These are phyloP conservation scores for Oreochromis aureus DNA, from an alignment of 2,113 vertebrate species.

Conservation along the genomic window DNA sequence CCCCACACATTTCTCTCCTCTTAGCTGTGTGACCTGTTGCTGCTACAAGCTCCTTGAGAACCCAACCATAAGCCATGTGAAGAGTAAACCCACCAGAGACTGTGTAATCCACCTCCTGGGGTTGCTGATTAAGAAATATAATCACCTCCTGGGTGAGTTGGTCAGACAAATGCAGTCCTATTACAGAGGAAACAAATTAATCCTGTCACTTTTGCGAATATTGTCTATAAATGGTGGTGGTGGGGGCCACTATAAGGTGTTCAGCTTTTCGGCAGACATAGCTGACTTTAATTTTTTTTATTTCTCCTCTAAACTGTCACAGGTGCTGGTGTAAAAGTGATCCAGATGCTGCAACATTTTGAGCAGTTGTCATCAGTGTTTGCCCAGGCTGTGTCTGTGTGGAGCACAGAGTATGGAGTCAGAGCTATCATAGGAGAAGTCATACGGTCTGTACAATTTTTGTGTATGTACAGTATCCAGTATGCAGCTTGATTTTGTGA, in stretches of 20 bases:
- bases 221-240: neutral
- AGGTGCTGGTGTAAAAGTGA: slow-evolving; percentile 89
- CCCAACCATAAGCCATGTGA: slow-evolving; percentile 81
- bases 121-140: slow-evolving; percentile 80
- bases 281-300: neutral
- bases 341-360: slow-evolving; percentile 90
- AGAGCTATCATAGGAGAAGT: slow-evolving; percentile 90
- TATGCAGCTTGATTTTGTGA: neutral
- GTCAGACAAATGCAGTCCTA: neutral
- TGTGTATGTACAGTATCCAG: neutral
- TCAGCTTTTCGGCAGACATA: neutral
- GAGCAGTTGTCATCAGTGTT: slow-evolving; percentile 87
- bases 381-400: slow-evolving; percentile 82
- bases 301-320: neutral
- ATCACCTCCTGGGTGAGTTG: slow-evolving; percentile 85
- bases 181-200: neutral
- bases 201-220: neutral
- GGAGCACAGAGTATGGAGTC: slow-evolving; percentile 86
- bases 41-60: slow-evolving; percentile 93
- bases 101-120: slow-evolving; percentile 82
- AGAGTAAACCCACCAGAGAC: slow-evolving; percentile 80
- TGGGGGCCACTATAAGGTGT: neutral
- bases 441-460: slow-evolving; percentile 75
- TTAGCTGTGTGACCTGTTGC: slow-evolving; percentile 86
- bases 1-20: neutral